Base-by-base conservation (phyloP, 2,888 invertebrate species). In the Candidula unifasciata region DNA sequence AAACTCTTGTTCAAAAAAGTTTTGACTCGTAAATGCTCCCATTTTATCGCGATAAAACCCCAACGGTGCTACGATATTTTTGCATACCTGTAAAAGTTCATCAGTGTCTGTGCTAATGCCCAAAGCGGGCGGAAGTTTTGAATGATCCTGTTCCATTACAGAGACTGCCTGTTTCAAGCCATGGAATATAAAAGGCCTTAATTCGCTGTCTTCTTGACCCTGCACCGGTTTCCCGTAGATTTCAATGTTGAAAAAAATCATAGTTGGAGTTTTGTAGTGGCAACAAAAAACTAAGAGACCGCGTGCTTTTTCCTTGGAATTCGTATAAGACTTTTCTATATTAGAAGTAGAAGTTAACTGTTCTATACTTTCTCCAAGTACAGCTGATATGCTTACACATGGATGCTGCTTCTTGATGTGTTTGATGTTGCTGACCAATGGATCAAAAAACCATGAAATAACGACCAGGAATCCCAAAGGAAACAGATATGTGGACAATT, bases 361-460 rank as follows among this genome's bases (percentile, higher is more conserved):
- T n/a, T n/a, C 37, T 21, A 79, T 30, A 33, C 30, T 30, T 13
- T 37, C 64, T 6, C 37, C 35, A 37, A 78, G 37, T 37, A 37
- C n/a, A 30, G 33, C 64, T 64, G 80, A 69, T 44, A 69, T 33
- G 44, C 13, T 69, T 33, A 80, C 54, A 30, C 52, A 68, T 16
- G 80, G 80, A 10, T 0, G 18, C 13, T n/a, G 30, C 33, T 80
- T 80, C 24, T 68, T 69, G 24, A 80, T 68, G 68, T 69, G 68
- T 54, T 52, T 52, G 10, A 80, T 30, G 24, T 80, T 80, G 69
- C 80, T 80, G 54, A 52, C 24, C 10, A 68, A 16, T 18, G 69
- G 68, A 21, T 80, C 69, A 66, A 33, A 80, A 37, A 80, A 80
- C 80, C 80, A 80, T 27, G 80, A 80, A 1, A 52, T 68, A 16